Conservation (phyloP, 2,888 invertebrate genomes). For the Ophion costatus region DNA sequence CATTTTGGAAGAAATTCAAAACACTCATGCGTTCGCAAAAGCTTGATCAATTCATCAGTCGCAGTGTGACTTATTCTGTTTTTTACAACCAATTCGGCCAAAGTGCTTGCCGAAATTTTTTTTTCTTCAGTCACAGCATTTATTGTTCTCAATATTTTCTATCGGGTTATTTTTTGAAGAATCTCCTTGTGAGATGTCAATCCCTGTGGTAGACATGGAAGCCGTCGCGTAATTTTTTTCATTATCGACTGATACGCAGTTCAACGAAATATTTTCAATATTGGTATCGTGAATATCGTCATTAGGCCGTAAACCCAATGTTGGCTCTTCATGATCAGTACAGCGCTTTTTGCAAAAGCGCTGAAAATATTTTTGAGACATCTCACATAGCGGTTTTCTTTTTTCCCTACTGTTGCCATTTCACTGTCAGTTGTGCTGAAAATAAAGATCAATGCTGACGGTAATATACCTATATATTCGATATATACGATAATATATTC, state of each 20-base stretch:
- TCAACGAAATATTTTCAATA: too few relatives aligned
- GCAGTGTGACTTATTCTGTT: slow-evolving; percentile 3
- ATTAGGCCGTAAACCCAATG: neutral
- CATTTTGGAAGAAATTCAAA: slow-evolving; percentile 9
- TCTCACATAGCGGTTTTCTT: slow-evolving; percentile 3
- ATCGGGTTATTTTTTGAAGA: neutral
- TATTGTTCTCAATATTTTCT: neutral
- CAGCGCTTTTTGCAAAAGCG: slow-evolving; percentile 4
- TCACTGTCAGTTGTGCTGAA: too few relatives aligned
- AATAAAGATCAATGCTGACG: too few relatives aligned
- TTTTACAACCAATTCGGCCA: slow-evolving; percentile 19
- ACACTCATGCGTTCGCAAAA: neutral
- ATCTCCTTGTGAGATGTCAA: neutral
- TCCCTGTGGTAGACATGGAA: too few relatives aligned
- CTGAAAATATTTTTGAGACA: slow-evolving; percentile 11
- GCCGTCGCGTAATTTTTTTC: too few relatives aligned
- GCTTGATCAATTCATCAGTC: neutral
- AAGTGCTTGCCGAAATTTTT: neutral
- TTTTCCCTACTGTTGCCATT: neutral
- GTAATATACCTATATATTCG: too few relatives aligned
- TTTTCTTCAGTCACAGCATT: neutral
- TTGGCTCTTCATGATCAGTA: neutral
- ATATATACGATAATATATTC: too few relatives aligned
- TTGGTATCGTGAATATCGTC: neutral
- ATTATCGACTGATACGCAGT: too few relatives aligned